Evolutionary conservation across 2,113 vertebrate genomes (phyloP).

Genomic region (Anser brachyrhynchus): DNA sequence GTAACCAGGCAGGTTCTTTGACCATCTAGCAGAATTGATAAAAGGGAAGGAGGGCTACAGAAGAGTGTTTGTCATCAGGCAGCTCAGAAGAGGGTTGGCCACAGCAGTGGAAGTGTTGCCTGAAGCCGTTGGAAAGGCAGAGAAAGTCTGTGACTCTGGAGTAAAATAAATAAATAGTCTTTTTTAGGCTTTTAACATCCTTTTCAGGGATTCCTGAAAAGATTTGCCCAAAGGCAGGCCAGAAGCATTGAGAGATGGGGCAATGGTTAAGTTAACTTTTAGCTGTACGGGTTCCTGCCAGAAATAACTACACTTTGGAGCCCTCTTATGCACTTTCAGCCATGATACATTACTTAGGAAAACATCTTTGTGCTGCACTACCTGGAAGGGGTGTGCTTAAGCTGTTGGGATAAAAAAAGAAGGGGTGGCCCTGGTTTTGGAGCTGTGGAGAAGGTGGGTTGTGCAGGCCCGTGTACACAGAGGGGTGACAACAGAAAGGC

Average conservation of each 20-base stretch:
- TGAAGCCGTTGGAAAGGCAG: background rate
- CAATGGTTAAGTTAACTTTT: background rate
- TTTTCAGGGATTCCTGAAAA: background rate
- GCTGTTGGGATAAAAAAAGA: background rate
- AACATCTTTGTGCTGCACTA: fast-evolving
- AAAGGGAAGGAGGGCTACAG: background rate
- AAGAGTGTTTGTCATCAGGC: background rate
- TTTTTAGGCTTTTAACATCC: background rate
- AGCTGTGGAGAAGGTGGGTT: no score
- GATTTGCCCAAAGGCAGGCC: background rate
- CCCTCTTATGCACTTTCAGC: background rate
- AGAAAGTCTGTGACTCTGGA: background rate
- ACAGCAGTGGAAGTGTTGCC: background rate
- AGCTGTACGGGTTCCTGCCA: background rate
- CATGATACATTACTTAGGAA: background rate
- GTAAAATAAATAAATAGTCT: background rate
- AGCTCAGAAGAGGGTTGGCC: background rate
- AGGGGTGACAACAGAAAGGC: background rate
- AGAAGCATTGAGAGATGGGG: background rate
- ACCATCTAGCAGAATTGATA: background rate
- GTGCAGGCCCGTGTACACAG: background rate
- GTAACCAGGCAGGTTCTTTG: background rate
- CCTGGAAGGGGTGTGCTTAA: background rate
- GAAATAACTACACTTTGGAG: background rate
- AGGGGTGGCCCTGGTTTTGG: background rate